These are phyloP conservation scores for Meriones unguiculatus DNA, from an alignment of 2,113 vertebrate genomes.

Conservation along the genomic window DNA sequence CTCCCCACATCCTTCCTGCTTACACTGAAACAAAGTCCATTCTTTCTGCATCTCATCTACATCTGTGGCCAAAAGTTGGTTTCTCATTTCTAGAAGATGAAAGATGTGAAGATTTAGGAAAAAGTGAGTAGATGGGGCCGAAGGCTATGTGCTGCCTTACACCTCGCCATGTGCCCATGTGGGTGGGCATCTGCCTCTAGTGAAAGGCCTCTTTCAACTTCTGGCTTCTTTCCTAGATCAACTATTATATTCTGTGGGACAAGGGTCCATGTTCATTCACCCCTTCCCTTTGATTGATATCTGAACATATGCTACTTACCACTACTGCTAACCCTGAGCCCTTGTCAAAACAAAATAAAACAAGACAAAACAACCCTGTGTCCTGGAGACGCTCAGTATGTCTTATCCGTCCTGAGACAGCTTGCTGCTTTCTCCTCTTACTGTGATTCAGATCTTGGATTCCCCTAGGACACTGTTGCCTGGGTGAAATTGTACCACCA, in stretches of 20 bases:
- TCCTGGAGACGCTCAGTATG: not conserved
- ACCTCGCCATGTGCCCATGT: not conserved
- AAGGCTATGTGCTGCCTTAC: not conserved
- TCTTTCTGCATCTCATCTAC: constrained; percentile 19
- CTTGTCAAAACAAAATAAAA: not conserved
- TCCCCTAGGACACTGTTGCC: constrained; percentile 47
- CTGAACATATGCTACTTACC: not conserved
- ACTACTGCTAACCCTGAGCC: not conserved
- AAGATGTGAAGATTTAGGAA: constrained; percentile 32
- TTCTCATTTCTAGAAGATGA: constrained; percentile 58
- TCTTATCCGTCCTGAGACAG: not conserved
- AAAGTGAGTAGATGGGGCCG: not conserved
- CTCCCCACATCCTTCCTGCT: not conserved
- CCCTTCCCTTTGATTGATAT: not conserved
- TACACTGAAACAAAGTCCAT: constrained; percentile 33
- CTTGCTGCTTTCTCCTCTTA: constrained; percentile 27
- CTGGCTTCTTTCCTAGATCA: constrained; percentile 41
- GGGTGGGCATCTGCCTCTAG: not conserved
- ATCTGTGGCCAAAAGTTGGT: not conserved
- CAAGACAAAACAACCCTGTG: not conserved
- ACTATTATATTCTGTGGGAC: not conserved
- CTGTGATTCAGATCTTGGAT: constrained; percentile 39
- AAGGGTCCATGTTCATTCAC: not conserved
- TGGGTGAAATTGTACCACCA: constrained; percentile 42
- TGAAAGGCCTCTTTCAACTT: not conserved